Evolutionary conservation across 2,113 vertebrate genomes (phyloP), one percentile per base, ranked within the genome.

Genomic region (Spermophilus dauricus): DNA sequence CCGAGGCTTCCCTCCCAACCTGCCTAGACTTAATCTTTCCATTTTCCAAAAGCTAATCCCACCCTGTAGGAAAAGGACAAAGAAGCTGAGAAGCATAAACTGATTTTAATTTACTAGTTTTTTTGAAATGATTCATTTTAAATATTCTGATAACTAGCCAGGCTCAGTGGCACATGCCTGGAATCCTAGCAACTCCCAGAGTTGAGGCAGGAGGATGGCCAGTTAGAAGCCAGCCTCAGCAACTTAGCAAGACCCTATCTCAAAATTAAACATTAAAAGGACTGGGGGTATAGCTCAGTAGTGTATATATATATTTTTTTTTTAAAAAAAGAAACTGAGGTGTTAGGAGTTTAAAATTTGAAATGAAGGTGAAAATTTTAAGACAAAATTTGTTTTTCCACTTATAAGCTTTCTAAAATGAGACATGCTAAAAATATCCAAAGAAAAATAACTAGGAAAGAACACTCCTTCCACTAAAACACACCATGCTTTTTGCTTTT

Each of bases 341-440:
- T 34, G 65, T 92, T 83, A n/a, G 91, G 73, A 61, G 65, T 26
- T 86, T 86, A 61, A 39, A 70, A 88, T 58, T 90, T 85, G 58
- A 61, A 65, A n/a, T 26, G 37, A 86, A 80, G 63, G 24, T 10
- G 11, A 22, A 91, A 87, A 81, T n/a, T 89, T 37, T 81, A 42
- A 84, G 28, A 70, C 61, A 48, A 78, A 69, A 37, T 34, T 42
- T 89, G 48, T 48, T 93, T 96, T 92, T 86, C 83, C 89, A 5
- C 20, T 42, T 53, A 32, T 3, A 28, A 53, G 34, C 37, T 69
- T 95, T 78, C 89, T 75, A 6, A 48, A 56, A 42, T 63, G 45
- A 94, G 91, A 51, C 51, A 34, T 7, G 9, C 45, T 87, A 91
- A 94, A 92, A 81, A 67, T 58, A 80, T 24, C 86, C 75, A 39